These are phyloP conservation scores for Chromis chromis DNA, from an alignment of 2,797 vertebrate genomes.

Conservation along the genomic window DNA sequence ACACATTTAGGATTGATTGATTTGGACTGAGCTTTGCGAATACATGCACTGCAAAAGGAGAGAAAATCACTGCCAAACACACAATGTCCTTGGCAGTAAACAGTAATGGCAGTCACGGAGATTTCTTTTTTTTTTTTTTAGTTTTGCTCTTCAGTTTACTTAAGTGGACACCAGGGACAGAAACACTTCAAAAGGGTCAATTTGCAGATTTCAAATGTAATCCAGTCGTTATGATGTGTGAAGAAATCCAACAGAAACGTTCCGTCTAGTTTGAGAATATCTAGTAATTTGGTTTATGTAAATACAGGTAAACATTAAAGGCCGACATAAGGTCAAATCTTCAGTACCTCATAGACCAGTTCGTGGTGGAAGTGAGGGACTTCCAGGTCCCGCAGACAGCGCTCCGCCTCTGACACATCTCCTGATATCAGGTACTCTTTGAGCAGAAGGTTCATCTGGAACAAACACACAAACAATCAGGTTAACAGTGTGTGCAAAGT, in stretches of 20 bases:
- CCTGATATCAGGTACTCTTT: slow-evolving; percentile 90
- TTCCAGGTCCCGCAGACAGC: slow-evolving; percentile 88
- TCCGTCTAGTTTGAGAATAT: background rate
- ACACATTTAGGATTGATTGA: slow-evolving; percentile 31
- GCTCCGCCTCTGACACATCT: slow-evolving; percentile 87
- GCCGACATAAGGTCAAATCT: background rate
- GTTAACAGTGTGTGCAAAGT: background rate
- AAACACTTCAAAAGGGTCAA: background rate
- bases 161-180: background rate
- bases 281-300: background rate
- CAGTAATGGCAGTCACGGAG: slow-evolving; percentile 10
- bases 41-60: slow-evolving; percentile 29
- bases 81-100: slow-evolving; percentile 57
- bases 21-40: slow-evolving; percentile 23
- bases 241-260: background rate
- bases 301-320: background rate
- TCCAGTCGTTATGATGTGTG: background rate
- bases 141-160: slow-evolving; percentile 23
- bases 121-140: background rate
- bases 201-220: slow-evolving; percentile 1
- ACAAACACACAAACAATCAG: slow-evolving; percentile 21
- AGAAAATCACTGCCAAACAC: slow-evolving; percentile 46
- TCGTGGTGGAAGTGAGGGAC: slow-evolving; percentile 93
- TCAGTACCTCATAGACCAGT: slow-evolving; percentile 89
- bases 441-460: slow-evolving; percentile 91